Base-by-base conservation (phyloP, 2,113 vertebrate genomes). In the Semnornis frantzii region DNA sequence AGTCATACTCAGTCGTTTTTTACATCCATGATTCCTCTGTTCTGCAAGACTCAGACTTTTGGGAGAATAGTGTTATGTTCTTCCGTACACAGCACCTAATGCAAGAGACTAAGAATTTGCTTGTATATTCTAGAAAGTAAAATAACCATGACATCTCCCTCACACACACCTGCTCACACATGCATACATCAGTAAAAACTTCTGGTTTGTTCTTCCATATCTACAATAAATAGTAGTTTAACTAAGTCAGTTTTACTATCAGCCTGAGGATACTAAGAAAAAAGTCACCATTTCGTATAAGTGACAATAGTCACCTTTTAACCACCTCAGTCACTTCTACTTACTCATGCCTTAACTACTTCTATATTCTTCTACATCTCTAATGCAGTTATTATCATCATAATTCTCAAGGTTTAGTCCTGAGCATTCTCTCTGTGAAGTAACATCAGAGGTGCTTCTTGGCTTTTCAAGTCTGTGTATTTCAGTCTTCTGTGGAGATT, bases 281-380 rank as follows among this genome's bases (percentile, higher is more conserved):
- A 95, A 92, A 74, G 24, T 60, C 12, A 62, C 80, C 25, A 55
- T 76, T 92, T 70, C 81, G 37, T 91, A 91, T 44, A 95, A 89
- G 37, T 77, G 8, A 85, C 60, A 89, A 90, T 60, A 89, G 59
- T 71, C 65, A 91, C 69, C 37, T 86, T 91, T 68, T 90, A 87
- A 71, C 54, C 94, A 90, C 57, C 25, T 87, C 42, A 57, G 50
- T 90, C 55, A 46, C 6, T 88, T 88, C 34, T 78, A 74, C 87
- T 87, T 80, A 89, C 87, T 92, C 54, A 70, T 27, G 0, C 85
- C 85, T 87, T 50, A 81, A 83, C 48, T 83, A 54, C 27, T 82
- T 78, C 30, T 65, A 77, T 87, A 77, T 82, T 85, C 42, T 80
- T 31, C 81, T 58, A 33, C 20, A 65, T 85, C 14, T 75, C 42